Percentiles rank a stretch among this genome's conserved stretches.
These are phyloP conservation scores for Meiosimyza decipiens DNA, from an alignment of 2,888 invertebrate genomes.

Conservation along the genomic window DNA sequence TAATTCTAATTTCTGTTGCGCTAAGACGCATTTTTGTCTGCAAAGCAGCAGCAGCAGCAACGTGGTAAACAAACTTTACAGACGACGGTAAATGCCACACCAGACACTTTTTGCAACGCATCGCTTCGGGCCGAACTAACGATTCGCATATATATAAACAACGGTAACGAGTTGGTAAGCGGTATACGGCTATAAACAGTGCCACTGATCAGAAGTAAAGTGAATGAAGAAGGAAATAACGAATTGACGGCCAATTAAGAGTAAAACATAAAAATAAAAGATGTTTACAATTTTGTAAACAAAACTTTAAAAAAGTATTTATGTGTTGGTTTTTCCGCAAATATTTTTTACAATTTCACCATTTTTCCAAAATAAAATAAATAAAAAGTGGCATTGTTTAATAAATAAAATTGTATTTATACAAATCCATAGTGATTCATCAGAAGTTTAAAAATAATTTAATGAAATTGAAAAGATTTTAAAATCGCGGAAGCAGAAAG, in stretches of 20 bases:
- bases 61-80: background rate
- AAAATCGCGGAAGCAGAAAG: too few relatives aligned
- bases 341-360: too few relatives aligned
- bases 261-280: background rate
- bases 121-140: background rate
- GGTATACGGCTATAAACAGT: background rate
- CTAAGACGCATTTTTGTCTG: background rate
- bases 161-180: slow-evolving; percentile 1
- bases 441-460: too few relatives aligned
- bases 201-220: background rate
- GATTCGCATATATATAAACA: slow-evolving; percentile 7
- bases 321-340: too few relatives aligned
- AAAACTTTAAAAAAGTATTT: too few relatives aligned
- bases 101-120: background rate
- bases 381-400: too few relatives aligned
- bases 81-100: too few relatives aligned
- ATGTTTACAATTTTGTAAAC: too few relatives aligned
- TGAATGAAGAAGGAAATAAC: background rate
- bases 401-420: too few relatives aligned
- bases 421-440: too few relatives aligned
- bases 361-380: too few relatives aligned
- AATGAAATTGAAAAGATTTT: too few relatives aligned
- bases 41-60: background rate
- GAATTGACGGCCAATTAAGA: background rate
- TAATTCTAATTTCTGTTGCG: background rate